phyloP scores from a whole-genome alignment of 2,888 invertebrate species.

The Eupithecia centaureata region DNA sequence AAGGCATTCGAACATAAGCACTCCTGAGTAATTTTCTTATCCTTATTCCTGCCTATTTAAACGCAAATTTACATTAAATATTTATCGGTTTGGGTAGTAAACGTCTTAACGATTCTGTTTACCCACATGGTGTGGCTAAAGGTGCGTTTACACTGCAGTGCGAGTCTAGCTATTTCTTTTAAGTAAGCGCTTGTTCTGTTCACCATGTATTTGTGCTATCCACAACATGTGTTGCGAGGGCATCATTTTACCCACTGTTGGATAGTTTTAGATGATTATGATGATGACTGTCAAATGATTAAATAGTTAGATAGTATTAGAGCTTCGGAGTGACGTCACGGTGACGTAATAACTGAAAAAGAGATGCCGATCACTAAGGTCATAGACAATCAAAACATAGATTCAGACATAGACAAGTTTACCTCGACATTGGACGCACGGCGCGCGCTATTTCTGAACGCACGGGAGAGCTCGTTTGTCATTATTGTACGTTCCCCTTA shows the following conservation, averaged over 20 bases:
- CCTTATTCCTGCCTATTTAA: neutral
- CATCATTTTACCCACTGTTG: no score
- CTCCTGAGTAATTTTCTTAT: neutral
- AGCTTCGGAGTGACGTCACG: neutral
- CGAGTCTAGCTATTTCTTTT: neutral
- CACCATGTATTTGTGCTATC: neutral
- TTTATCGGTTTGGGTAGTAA: neutral
- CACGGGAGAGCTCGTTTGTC: slow-evolving; percentile 41
- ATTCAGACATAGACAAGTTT: slow-evolving; percentile 41
- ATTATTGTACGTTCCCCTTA: slow-evolving; percentile 21
- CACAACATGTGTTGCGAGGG: no score
- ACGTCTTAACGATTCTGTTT: slow-evolving; percentile 17
- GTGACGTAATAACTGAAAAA: slow-evolving; percentile 24
- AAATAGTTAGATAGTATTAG: no score
- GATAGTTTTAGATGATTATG: neutral
- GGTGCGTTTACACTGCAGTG: neutral
- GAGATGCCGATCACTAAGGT: slow-evolving; percentile 16
- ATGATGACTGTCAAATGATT: neutral
- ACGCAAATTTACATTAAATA: neutral
- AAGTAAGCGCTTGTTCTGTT: neutral
- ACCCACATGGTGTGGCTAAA: slow-evolving; percentile 5
- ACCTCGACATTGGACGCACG: slow-evolving; percentile 49
- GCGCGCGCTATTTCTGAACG: slow-evolving; percentile 45
- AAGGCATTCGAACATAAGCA: neutral
- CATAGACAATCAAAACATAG: slow-evolving; percentile 23